Conservation (phyloP, 2,113 vertebrate species). For the Cervus canadensis region DNA sequence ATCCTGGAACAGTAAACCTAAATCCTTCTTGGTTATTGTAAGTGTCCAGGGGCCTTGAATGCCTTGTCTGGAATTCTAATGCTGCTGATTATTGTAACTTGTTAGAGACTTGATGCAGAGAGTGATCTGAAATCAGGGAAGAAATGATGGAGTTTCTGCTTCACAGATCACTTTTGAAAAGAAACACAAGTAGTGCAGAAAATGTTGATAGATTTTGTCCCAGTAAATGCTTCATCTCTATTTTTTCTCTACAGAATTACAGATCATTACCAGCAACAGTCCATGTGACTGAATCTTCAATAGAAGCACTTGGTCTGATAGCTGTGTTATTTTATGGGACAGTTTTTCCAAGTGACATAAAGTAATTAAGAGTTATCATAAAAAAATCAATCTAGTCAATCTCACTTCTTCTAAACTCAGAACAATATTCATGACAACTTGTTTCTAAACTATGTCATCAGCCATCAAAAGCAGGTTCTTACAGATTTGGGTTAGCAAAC, state of each 20-base stretch:
- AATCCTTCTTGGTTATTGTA: background rate
- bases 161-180: background rate
- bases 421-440: background rate
- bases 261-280: slow-evolving; percentile 1
- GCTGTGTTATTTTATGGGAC: slow-evolving; percentile 23
- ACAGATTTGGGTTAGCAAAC: background rate
- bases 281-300: background rate
- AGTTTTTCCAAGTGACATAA: slow-evolving; percentile 48
- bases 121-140: background rate
- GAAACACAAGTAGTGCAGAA: background rate
- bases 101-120: background rate
- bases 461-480: background rate
- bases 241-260: slow-evolving; percentile 1
- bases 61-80: slow-evolving; percentile 10
- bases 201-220: slow-evolving; percentile 31
- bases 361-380: slow-evolving; percentile 51
- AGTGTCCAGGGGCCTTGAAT: background rate
- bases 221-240: background rate
- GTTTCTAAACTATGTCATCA: background rate
- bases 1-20: background rate
- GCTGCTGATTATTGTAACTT: background rate
- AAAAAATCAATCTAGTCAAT: slow-evolving; percentile 41
- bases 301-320: slow-evolving; percentile 21
- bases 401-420: slow-evolving; percentile 5
- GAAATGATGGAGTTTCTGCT: background rate